These are phyloP conservation scores for Eulithis prunata DNA, from an alignment of 2,888 invertebrate species.

Conservation along the genomic window DNA sequence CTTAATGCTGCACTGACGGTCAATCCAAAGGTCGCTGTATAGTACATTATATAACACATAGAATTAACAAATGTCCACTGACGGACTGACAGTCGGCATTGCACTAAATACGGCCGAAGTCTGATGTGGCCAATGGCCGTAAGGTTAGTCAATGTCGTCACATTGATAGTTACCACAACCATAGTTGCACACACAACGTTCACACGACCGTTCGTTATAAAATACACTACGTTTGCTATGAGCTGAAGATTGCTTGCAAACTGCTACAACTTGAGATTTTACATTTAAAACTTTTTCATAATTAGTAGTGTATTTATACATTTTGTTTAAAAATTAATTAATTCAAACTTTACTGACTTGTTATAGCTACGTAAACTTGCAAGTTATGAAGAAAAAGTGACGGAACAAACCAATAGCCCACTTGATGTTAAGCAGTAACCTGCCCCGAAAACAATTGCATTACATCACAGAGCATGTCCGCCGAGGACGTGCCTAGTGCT, in stretches of 20 bases:
- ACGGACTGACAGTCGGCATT: not conserved
- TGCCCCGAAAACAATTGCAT: too few relatives aligned
- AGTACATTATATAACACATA: too few relatives aligned
- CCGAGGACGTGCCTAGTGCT: too few relatives aligned
- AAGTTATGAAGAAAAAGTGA: too few relatives aligned
- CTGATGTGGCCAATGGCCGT: not conserved
- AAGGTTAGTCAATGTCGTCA: not conserved
- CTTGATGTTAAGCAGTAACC: too few relatives aligned
- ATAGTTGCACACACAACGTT: not conserved
- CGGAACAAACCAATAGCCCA: too few relatives aligned
- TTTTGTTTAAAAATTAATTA: not conserved
- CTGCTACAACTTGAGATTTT: not conserved
- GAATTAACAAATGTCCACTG: too few relatives aligned
- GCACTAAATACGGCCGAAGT: not conserved
- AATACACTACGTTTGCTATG: slow-evolving; percentile 13
- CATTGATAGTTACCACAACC: not conserved
- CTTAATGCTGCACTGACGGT: not conserved
- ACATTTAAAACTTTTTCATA: too few relatives aligned
- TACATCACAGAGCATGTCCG: too few relatives aligned
- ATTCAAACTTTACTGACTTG: not conserved
- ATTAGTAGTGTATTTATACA: not conserved
- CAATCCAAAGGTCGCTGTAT: too few relatives aligned
- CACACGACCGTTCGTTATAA: slow-evolving; percentile 20
- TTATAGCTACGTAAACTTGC: not conserved
- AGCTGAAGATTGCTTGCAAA: slow-evolving; percentile 22